phyloP scores from a whole-genome alignment of 2,113 vertebrate species.

The Australoheros scitulus region DNA sequence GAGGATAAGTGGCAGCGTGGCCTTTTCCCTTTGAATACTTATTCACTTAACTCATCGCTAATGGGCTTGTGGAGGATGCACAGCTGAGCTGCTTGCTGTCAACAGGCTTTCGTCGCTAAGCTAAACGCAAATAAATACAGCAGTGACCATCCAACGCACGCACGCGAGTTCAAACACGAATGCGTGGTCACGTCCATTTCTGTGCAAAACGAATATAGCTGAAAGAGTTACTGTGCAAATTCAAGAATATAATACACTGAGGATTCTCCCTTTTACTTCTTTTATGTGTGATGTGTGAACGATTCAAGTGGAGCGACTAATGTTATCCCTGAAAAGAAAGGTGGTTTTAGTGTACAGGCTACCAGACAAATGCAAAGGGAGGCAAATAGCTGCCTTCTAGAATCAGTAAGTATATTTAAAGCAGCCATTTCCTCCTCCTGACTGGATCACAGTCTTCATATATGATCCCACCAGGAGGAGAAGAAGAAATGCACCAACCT shows the following conservation, averaged over 20 bases:
- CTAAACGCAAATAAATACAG: conserved; percentile 52
- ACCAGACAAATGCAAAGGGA: conserved; percentile 39
- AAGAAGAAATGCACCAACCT: conserved; percentile 16
- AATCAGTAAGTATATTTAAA: conserved; percentile 45
- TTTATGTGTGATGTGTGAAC: conserved; percentile 13
- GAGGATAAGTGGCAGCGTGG: conserved; percentile 23
- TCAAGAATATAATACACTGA: conserved; percentile 33
- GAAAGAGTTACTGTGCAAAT: conserved; percentile 64
- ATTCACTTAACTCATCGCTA: conserved; percentile 50
- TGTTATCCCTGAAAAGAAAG: conserved; percentile 42
- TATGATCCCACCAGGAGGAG: conserved; percentile 4
- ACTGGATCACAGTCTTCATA: conserved; percentile 13
- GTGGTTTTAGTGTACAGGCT: conserved; percentile 12
- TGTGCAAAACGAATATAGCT: conserved; percentile 65
- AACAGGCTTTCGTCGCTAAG: conserved; percentile 18
- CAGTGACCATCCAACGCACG: conserved; percentile 6
- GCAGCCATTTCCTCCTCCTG: conserved; percentile 24
- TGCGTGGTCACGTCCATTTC: conserved; percentile 29
- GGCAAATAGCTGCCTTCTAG: conserved; percentile 61
- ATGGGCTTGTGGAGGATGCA: conserved; percentile 47
- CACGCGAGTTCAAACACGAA: neutral
- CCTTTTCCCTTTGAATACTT: conserved; percentile 57
- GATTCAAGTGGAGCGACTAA: neutral
- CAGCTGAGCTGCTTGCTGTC: conserved; percentile 46
- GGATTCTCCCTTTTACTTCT: conserved; percentile 17